These are phyloP conservation scores for Exocentrus adspersus DNA, from an alignment of 2,888 invertebrate genomes.

Conservation along the genomic window DNA sequence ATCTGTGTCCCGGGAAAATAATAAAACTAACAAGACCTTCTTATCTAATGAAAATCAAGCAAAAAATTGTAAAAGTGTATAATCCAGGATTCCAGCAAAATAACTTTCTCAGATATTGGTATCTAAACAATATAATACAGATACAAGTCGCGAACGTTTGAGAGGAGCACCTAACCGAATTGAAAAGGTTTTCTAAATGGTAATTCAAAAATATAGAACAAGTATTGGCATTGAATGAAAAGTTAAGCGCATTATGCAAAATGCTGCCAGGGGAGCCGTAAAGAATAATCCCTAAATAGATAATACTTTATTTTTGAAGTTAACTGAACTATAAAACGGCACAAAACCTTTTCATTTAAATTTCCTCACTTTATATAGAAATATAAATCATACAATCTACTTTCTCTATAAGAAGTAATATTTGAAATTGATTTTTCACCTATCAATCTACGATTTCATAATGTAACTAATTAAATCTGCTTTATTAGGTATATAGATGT, in stretches of 20 bases:
- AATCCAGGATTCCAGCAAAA: no score
- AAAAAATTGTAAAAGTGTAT: no score
- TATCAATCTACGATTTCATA: no score
- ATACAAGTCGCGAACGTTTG: not conserved
- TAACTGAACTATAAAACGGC: slow-evolving; percentile 20
- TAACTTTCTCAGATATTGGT: not conserved
- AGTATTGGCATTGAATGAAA: not conserved
- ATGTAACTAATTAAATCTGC: no score
- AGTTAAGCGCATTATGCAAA: slow-evolving; percentile 2
- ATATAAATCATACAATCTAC: slow-evolving; percentile 12
- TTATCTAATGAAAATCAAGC: no score
- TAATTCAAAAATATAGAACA: slow-evolving; percentile 1
- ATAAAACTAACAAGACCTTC: no score
- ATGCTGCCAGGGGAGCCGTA: not conserved
- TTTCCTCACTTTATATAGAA: slow-evolving; percentile 15
- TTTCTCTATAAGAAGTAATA: not conserved
- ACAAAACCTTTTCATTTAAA: slow-evolving; percentile 15
- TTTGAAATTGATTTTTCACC: no score
- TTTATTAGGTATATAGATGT: no score
- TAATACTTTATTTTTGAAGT: slow-evolving; percentile 19
- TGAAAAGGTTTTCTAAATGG: not conserved
- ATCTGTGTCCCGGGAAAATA: no score
- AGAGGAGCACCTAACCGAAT: not conserved
- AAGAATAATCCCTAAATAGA: slow-evolving; percentile 12
- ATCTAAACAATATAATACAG: not conserved